phyloP scores from a whole-genome alignment of 2,113 vertebrate genomes.

The Zosterops hypoxanthus region DNA sequence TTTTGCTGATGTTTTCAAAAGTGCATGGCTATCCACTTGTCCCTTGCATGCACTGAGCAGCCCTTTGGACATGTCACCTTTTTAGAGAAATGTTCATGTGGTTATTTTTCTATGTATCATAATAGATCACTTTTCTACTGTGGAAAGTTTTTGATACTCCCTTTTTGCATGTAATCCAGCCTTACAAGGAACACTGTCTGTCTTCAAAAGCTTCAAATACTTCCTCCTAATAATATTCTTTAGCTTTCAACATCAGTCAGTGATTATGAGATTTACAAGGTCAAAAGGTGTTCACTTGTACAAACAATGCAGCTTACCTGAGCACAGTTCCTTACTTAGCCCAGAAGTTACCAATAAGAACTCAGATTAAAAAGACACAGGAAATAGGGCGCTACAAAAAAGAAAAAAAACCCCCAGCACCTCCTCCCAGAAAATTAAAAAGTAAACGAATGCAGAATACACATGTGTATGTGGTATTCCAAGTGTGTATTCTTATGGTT shows the following conservation, averaged over 20 bases:
- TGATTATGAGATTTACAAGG: constrained; percentile 17
- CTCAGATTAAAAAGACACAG: background rate
- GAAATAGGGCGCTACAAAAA: background rate
- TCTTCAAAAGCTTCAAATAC: background rate
- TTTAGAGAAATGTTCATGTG: background rate
- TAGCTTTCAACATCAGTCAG: background rate
- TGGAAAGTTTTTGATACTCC: background rate
- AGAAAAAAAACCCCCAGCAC: fast-evolving
- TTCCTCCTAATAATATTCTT: background rate
- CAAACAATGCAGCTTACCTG: background rate
- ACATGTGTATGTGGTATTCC: background rate
- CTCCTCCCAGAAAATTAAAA: background rate
- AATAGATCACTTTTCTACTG: background rate
- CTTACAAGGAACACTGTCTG: background rate
- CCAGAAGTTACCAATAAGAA: background rate
- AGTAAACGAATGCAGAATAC: background rate
- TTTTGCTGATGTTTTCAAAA: background rate
- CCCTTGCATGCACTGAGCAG: background rate
- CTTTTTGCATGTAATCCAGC: background rate
- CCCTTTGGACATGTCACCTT: background rate
- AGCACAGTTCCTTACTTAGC: background rate
- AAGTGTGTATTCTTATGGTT: background rate
- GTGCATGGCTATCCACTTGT: background rate
- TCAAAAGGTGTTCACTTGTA: background rate
- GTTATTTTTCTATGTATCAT: background rate